phyloP scores from a whole-genome alignment of 2,888 invertebrate species.

The Esperia sulphurella region DNA sequence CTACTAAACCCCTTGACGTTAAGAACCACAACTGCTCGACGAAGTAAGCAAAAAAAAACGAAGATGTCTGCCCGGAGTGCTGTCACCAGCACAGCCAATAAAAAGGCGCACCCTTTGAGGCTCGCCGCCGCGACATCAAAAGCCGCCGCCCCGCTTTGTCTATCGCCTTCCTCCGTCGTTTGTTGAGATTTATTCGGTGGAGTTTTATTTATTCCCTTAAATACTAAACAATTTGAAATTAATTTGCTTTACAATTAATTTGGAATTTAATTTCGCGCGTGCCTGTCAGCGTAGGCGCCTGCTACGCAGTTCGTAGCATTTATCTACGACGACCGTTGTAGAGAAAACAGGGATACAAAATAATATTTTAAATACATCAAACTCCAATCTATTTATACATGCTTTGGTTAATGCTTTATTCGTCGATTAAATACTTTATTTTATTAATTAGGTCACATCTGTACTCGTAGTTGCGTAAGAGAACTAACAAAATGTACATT shows the following conservation, averaged over 20 bases:
- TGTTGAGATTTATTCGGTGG: constrained; percentile 11
- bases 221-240: not conserved
- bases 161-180: constrained; percentile 8
- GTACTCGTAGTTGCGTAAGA: too few relatives aligned
- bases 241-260: not conserved
- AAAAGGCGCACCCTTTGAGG: constrained; percentile 13
- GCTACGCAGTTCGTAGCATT: not conserved
- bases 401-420: too few relatives aligned
- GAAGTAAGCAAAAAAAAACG: constrained; percentile 3
- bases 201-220: constrained; percentile 4
- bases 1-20: constrained; percentile 14
- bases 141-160: constrained; percentile 12
- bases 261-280: not conserved
- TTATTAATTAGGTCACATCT: too few relatives aligned
- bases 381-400: too few relatives aligned
- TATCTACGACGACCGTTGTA: not conserved
- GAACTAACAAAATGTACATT: too few relatives aligned
- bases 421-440: too few relatives aligned
- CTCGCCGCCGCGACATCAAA: constrained; percentile 17
- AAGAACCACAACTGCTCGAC: constrained; percentile 13
- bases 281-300: not conserved
- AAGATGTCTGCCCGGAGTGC: constrained; percentile 7
- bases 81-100: constrained; percentile 17
- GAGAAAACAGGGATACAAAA: not conserved
- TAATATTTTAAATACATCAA: too few relatives aligned